Percentiles rank a stretch among this genome's conserved stretches.
These are phyloP conservation scores for Thumatha senex DNA, from an alignment of 2,888 invertebrate genomes.

Conservation along the genomic window DNA sequence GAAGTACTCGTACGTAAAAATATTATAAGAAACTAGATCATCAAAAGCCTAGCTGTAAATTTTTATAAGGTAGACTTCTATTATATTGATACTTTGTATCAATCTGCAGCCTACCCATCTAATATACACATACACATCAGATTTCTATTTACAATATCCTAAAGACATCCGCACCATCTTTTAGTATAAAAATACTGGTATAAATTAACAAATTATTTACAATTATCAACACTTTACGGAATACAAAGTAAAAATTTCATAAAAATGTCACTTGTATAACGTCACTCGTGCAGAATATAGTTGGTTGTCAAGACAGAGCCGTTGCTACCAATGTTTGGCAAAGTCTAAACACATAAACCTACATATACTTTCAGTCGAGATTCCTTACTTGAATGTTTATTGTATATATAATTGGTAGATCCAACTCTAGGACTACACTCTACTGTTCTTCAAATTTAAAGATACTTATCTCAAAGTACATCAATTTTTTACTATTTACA, in stretches of 20 bases:
- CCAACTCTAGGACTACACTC: constrained; percentile 8
- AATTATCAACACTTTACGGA: constrained; percentile 33
- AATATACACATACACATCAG: constrained; percentile 40
- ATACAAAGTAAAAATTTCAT: constrained; percentile 25
- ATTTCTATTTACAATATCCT: constrained; percentile 47
- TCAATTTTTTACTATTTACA: constrained; percentile 2
- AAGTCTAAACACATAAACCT: constrained; percentile 30
- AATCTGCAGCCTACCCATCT: constrained; percentile 36
- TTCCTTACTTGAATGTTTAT: constrained; percentile 17
- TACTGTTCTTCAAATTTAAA: background rate
- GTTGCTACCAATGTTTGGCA: constrained; percentile 32
- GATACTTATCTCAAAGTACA: background rate
- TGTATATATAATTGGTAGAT: constrained; percentile 7
- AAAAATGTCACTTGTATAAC: constrained; percentile 26
- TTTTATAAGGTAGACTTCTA: constrained; percentile 17
- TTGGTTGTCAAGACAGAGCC: constrained; percentile 40
- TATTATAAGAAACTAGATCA: constrained; percentile 8
- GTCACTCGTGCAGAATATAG: constrained; percentile 34
- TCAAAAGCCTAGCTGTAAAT: constrained; percentile 5
- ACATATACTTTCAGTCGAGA: constrained; percentile 33
- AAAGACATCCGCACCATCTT: constrained; percentile 48
- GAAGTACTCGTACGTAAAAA: too few species aligned
- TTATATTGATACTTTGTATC: constrained; percentile 9
- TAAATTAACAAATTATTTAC: constrained; percentile 46
- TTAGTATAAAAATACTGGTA: constrained; percentile 64